These are phyloP conservation scores for Corythaeola cristata DNA, from an alignment of 2,113 vertebrate genomes.

Conservation along the genomic window DNA sequence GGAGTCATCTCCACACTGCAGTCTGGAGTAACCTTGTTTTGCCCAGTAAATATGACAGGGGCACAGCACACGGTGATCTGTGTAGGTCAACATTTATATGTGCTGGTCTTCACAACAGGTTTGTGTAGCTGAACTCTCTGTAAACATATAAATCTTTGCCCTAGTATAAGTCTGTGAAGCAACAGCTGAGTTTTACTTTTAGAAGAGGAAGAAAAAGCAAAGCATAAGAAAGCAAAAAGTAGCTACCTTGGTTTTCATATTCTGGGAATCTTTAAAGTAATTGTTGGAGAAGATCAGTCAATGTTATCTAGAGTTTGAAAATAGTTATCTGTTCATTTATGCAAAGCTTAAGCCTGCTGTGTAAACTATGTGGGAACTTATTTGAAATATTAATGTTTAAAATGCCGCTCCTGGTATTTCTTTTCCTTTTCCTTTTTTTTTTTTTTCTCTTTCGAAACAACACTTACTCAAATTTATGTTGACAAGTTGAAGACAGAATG, in stretches of 20 bases:
- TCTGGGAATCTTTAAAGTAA: background rate
- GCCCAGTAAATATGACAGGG: background rate
- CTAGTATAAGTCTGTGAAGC: background rate
- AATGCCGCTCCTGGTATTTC: background rate
- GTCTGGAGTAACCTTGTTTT: background rate
- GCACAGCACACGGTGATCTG: background rate
- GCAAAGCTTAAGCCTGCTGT: background rate
- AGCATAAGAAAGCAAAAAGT: background rate
- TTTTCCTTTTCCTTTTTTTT: too few relatives aligned
- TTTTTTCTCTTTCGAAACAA: background rate
- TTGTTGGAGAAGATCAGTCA: background rate
- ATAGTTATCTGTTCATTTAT: background rate
- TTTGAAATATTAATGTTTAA: slow-evolving; percentile 16
- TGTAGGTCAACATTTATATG: background rate
- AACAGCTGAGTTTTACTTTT: background rate
- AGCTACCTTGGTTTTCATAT: background rate
- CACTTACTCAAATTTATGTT: slow-evolving; percentile 15
- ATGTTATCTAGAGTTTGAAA: background rate
- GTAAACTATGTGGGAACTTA: background rate
- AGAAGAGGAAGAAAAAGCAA: background rate
- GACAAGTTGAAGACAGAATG: slow-evolving; percentile 33
- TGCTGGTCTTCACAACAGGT: background rate
- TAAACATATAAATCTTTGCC: background rate
- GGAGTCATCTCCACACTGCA: background rate
- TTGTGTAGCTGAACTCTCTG: slow-evolving; percentile 6